Evolutionary conservation across 2,888 invertebrate genomes (phyloP), one percentile per base, ranked within the genome.

Genomic region (Meta bourneti): DNA sequence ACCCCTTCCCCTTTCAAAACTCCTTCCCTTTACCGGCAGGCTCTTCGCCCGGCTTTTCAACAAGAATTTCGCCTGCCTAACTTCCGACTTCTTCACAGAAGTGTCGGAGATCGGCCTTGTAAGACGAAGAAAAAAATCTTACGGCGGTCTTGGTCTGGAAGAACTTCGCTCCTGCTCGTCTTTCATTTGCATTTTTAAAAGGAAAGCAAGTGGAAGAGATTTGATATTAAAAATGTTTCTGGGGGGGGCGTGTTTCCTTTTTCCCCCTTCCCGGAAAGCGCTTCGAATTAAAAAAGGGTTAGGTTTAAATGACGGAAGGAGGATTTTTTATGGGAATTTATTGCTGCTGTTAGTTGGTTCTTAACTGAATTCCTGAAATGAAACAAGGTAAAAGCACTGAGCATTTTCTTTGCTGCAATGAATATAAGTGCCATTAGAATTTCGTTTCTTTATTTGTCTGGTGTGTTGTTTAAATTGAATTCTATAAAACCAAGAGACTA

Each of bases 151-250:
- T 9, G 16, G 20, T 54, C 16, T 49, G 48, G 77, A 34, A 16
- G 74, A n/a, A 78, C 13, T 79, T 85, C 54, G 69, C 61, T 34
- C 34, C 54, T 75, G 84, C 51, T 70, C 51, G 49, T 48, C 79
- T 85, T 87, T 87, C 87, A 87, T 87, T 79, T 87, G 78, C 69
- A 49, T 86, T 86, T 77, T 86, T 79, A 54, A 87, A 70, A 79
- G 52, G 87, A 69, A 69, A n/a, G 61, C 52, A 7, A 16, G 54
- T 61, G 84, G 84, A 75, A 82, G 20, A 19, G 52, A 19, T 75
- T 85, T 77, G 77, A 85, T 85, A 85, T 85, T 85, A 78, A 77
- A 85, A 82, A 82, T 82, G 82, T 20, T 69, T 82, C 71, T 49
- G 51, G 70, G 70, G 61, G 16, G 61, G 8, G 16, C 13, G 61